Conservation (phyloP, 1,140 invertebrate species). For the Mycetomoellerius zeteki region DNA sequence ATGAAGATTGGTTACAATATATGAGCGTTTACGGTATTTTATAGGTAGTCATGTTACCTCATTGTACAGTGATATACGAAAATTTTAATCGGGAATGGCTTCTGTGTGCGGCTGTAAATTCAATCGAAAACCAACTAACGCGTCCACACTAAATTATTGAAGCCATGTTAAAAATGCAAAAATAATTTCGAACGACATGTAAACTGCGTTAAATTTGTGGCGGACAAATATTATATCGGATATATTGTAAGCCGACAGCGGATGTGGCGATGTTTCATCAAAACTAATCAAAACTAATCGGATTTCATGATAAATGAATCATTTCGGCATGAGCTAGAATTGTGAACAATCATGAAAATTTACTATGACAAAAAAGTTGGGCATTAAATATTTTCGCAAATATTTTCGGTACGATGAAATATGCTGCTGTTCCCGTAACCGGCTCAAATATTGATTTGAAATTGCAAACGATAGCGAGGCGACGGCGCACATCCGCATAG, state of each 20-base stretch:
- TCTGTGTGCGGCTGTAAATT: slow-evolving; percentile 2
- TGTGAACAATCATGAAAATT: slow-evolving; percentile 7
- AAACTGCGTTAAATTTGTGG: slow-evolving; percentile 35
- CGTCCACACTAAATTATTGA: not conserved
- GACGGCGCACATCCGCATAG: slow-evolving; percentile 1
- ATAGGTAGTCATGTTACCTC: not conserved
- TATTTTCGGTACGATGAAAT: not conserved
- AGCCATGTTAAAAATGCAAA: slow-evolving; percentile 54
- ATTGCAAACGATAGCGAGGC: slow-evolving; percentile 44
- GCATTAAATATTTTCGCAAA: slow-evolving; percentile 26
- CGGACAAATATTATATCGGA: slow-evolving; percentile 15
- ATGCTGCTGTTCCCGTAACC: not conserved
- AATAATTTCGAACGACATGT: slow-evolving; percentile 35
- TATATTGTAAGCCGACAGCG: slow-evolving; percentile 23
- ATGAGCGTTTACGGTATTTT: not conserved
- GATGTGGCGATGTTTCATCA: slow-evolving; percentile 5
- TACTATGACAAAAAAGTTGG: not conserved
- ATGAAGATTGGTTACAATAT: not conserved
- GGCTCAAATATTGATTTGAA: slow-evolving; percentile 53
- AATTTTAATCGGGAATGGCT: slow-evolving; percentile 33
- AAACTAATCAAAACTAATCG: slow-evolving; percentile 31
- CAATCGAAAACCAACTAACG: slow-evolving; percentile 37
- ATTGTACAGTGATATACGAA: not conserved
- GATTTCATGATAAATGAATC: slow-evolving; percentile 30
- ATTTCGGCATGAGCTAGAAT: not conserved